These are phyloP conservation scores for Neodontobutis hainanensis DNA, from an alignment of 2,113 vertebrate species.

Conservation along the genomic window DNA sequence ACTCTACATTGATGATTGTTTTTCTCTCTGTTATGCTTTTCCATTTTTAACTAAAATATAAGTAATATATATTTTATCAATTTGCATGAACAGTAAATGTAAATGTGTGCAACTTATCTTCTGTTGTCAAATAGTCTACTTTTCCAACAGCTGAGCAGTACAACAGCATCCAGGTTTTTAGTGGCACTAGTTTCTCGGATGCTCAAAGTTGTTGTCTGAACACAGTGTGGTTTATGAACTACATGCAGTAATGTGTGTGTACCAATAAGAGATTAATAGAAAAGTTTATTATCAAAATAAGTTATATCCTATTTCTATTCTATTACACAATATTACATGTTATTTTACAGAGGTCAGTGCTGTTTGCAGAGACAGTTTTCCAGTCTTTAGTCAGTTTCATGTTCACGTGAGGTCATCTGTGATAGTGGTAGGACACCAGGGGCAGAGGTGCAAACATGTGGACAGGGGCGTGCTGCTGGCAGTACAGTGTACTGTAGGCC, in stretches of 20 bases:
- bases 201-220: too few relatives aligned
- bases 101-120: too few relatives aligned
- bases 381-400: not conserved
- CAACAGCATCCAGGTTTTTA: too few relatives aligned
- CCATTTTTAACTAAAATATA: too few relatives aligned
- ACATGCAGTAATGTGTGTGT: not conserved
- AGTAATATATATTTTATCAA: too few relatives aligned
- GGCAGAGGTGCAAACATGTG: constrained; percentile 24
- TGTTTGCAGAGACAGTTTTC: not conserved
- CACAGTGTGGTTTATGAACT: not conserved
- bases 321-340: constrained; percentile 41
- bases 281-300: constrained; percentile 59
- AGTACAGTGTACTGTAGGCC: constrained; percentile 9
- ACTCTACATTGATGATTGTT: too few relatives aligned
- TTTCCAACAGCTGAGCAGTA: too few relatives aligned
- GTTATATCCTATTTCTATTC: constrained; percentile 33
- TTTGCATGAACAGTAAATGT: too few relatives aligned
- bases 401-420: constrained; percentile 9
- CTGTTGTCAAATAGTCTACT: too few relatives aligned
- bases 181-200: too few relatives aligned
- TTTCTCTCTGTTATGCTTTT: too few relatives aligned
- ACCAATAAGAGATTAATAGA: not conserved
- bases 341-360: not conserved
- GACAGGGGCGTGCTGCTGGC: constrained; percentile 22
- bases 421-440: constrained; percentile 11